Conservation (phyloP, 2,113 vertebrate genomes). For the Notarius lentiginosus region DNA sequence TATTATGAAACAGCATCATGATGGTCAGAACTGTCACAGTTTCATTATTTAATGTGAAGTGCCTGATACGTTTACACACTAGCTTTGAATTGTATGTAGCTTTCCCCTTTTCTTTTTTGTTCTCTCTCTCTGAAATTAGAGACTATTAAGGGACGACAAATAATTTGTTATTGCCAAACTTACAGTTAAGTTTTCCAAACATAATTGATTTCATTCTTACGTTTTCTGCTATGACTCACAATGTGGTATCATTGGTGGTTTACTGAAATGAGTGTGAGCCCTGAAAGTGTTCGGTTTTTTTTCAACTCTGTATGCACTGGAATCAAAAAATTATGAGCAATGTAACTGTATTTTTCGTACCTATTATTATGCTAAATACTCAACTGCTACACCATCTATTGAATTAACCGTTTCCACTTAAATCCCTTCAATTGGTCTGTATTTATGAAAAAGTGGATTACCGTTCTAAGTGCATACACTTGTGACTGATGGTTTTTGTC, state of each 20-base stretch:
- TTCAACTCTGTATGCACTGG: background rate
- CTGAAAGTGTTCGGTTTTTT: conserved; percentile 3
- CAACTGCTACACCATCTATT: conserved; percentile 19
- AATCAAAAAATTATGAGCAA: background rate
- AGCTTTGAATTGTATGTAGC: background rate
- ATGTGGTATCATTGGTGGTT: conserved; percentile 39
- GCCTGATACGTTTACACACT: background rate
- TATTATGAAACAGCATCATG: background rate
- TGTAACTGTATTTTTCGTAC: background rate
- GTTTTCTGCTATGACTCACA: conserved; percentile 40
- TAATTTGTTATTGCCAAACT: background rate
- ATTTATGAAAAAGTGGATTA: conserved; percentile 64
- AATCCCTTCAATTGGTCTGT: conserved; percentile 55
- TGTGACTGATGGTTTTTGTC: conserved; percentile 59
- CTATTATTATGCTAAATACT: conserved; percentile 52
- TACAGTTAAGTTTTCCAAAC: conserved; percentile 28
- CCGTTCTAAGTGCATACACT: conserved; percentile 43
- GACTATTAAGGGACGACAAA: background rate
- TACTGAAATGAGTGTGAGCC: conserved; percentile 30
- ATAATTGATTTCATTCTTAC: conserved; percentile 29
- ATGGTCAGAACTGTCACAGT: background rate
- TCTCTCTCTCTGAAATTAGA: background rate
- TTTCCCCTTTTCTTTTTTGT: background rate
- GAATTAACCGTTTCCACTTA: conserved; percentile 49
- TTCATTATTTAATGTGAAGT: background rate